A percentile compares a stretch with the other conserved stretches of the same genome.
phyloP scores from a whole-genome alignment of 2,113 vertebrate species.

The Macaca mulatta region DNA sequence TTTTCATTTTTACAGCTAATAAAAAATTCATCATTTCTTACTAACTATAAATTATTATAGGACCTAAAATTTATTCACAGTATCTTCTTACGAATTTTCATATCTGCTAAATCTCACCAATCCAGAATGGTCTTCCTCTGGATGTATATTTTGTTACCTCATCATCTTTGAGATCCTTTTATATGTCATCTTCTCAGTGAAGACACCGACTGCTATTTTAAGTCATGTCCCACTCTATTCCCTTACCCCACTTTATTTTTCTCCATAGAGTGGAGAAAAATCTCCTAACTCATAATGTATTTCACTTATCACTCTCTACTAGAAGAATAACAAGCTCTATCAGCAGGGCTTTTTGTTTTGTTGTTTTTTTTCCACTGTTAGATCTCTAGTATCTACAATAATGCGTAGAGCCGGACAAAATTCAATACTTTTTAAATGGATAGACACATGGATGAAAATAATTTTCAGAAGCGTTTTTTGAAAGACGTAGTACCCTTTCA shows the following conservation, averaged over 20 bases:
- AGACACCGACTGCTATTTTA: neutral
- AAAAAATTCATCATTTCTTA: neutral
- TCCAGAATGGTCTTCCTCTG: neutral
- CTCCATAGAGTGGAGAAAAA: neutral
- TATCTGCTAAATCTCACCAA: neutral
- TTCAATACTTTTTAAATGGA: neutral
- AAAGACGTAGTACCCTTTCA: neutral
- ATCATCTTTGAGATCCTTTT: neutral
- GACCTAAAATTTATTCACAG: neutral
- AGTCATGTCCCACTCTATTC: neutral
- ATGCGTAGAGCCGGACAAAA: neutral
- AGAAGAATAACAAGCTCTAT: neutral
- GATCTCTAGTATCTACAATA: neutral
- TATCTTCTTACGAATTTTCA: neutral
- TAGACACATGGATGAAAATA: neutral
- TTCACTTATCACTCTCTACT: neutral
- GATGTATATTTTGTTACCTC: neutral
- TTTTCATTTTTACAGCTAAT: slow-evolving; percentile 5
- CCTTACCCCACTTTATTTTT: slow-evolving; percentile 5
- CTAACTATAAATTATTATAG: neutral
- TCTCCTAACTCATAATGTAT: neutral
- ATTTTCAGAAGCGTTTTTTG: neutral
- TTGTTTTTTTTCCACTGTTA: neutral
- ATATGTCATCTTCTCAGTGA: neutral
- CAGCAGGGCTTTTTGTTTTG: neutral